Base-by-base conservation (phyloP, 2,113 vertebrate species). In the Hystrix brachyura region DNA sequence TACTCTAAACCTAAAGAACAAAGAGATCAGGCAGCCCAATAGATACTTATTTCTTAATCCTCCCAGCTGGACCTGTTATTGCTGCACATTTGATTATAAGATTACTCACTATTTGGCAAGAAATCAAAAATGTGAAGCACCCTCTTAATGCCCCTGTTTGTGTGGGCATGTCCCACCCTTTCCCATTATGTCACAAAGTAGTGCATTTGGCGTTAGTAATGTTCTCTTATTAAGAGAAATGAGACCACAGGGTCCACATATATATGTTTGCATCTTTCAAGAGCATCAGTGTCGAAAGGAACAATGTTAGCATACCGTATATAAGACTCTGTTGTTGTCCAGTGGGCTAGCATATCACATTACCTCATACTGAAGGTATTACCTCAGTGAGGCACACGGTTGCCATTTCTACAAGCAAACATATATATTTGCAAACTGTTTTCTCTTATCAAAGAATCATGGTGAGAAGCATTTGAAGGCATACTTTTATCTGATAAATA, bases 31-130 rank as follows among this genome's bases (percentile, higher is more conserved):
- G 78, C 92, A 95, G 90, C 53, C 97, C 96, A 74, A 96, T 95
- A 95, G 96, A 96, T 97, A 95, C 60, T 97, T 97, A 97, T 85
- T 82, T 80, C 46, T 95, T 97, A 98, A 98, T 97, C 97, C 97
- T 96, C 96, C 96, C 38, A 1, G 69, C 53, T 94, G 88, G 95
- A 46, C 78, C 87, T 95, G 79, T 81, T 95, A 97, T 80, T 97
- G 94, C 96, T 94, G 92, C 78, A 96, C 96, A 96, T 97, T 97
- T 97, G 97, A 98, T 97, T 98, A 94, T 95, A 97, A 97, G 97
- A 96, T 98, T 97, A 97, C 90, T 97, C 90, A 96, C 62, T 97
- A 89, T 87, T 96, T 97, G 96, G 81, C 92, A 97, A 97, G 92
- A 96, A 97, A 95, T 95, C 65, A 81, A 95, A 96, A 97, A 55